A percentile compares a stretch with the other conserved stretches of the same genome.
These are phyloP conservation scores for Trididemnum nubilum DNA, from an alignment of 23 tunicate genomes.

Conservation along the genomic window DNA sequence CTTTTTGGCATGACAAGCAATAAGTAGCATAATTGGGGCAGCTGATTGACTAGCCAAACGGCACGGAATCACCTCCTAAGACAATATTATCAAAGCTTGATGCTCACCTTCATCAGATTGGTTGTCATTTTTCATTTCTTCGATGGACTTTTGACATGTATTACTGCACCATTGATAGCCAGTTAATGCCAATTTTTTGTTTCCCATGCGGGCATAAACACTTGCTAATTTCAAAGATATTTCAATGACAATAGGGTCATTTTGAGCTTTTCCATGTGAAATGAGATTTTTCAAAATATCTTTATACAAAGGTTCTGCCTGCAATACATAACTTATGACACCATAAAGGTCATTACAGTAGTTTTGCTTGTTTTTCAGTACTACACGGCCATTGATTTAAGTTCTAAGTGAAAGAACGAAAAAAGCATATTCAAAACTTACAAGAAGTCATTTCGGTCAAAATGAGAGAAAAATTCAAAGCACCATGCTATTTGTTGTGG, in stretches of 20 bases:
- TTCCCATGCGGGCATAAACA: constrained; percentile 57
- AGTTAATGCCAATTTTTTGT: constrained; percentile 54
- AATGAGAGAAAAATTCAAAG: background rate
- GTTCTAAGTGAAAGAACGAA: too few relatives aligned
- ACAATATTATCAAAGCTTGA: too few relatives aligned
- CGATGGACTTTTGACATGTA: constrained; percentile 32
- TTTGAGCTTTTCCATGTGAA: constrained; percentile 47
- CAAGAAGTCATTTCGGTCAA: background rate
- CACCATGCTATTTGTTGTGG: too few relatives aligned
- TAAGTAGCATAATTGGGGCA: too few relatives aligned
- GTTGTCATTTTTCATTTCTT: constrained; percentile 32
- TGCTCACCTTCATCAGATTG: background rate
- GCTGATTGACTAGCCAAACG: too few relatives aligned
- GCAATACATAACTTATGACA: background rate
- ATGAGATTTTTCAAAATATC: constrained; percentile 54
- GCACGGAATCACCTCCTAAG: too few relatives aligned
- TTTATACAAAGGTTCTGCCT: constrained; percentile 63
- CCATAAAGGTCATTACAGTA: background rate
- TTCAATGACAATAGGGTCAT: constrained; percentile 56
- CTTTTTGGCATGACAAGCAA: too few relatives aligned
- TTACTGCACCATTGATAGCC: constrained; percentile 71
- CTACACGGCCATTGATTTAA: too few relatives aligned
- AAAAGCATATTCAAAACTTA: too few relatives aligned
- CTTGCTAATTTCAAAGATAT: constrained; percentile 79
- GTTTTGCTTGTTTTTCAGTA: too few relatives aligned